These are phyloP conservation scores for Antheraea pernyi DNA, from an alignment of 1,140 invertebrate genomes.

Conservation along the genomic window DNA sequence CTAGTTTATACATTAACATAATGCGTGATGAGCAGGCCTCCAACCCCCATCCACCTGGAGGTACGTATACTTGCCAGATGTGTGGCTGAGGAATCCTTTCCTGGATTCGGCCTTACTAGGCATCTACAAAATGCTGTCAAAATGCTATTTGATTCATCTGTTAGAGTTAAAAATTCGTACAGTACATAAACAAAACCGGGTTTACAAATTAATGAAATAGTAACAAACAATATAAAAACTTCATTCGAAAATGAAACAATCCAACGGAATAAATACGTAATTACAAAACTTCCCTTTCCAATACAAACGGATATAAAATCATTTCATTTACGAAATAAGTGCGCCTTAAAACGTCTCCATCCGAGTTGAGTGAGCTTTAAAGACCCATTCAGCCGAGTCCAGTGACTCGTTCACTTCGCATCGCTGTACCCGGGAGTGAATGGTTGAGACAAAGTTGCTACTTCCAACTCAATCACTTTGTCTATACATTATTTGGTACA, in stretches of 20 bases:
- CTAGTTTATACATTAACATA: too few relatives aligned
- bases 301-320: not conserved
- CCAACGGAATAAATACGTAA: not conserved
- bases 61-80: too few relatives aligned
- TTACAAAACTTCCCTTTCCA: not conserved
- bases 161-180: too few relatives aligned
- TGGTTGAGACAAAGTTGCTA: constrained; percentile 43
- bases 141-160: too few relatives aligned
- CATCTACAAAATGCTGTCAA: too few relatives aligned
- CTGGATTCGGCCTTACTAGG: too few relatives aligned
- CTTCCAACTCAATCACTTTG: constrained; percentile 42
- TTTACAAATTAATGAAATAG: too few relatives aligned
- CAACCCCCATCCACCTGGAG: too few relatives aligned
- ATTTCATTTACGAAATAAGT: constrained; percentile 6
- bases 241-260: not conserved
- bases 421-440: constrained; percentile 20
- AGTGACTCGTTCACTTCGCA: constrained; percentile 4
- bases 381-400: not conserved
- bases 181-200: too few relatives aligned
- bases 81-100: too few relatives aligned
- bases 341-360: not conserved
- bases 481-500: constrained; percentile 11
- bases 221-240: too few relatives aligned
- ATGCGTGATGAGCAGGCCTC: too few relatives aligned
- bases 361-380: not conserved